Evolutionary conservation across 1,140 invertebrate genomes (phyloP).

Genomic region (Goniozus legneri): DNA sequence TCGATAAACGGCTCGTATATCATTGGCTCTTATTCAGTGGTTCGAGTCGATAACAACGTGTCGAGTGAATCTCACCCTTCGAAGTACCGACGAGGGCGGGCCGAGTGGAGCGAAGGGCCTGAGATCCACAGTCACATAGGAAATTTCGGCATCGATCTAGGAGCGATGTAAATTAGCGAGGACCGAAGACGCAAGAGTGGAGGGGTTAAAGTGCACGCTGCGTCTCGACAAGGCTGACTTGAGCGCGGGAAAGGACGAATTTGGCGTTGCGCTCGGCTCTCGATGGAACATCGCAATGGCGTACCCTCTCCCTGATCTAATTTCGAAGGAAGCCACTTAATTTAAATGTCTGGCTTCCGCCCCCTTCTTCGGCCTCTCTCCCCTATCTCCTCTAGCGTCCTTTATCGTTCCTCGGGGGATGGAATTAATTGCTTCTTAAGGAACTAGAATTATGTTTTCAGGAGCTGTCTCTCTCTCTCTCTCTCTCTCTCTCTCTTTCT

Average conservation of each 20-base stretch:
- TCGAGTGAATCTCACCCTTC: too few relatives aligned
- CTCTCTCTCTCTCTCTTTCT: conserved; percentile 14
- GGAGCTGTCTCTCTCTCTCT: conserved; percentile 27
- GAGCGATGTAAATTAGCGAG: too few relatives aligned
- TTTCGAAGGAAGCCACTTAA: conserved; percentile 49
- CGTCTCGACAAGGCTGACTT: too few relatives aligned
- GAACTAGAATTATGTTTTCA: conserved; percentile 48
- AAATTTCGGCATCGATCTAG: too few relatives aligned
- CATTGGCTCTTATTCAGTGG: too few relatives aligned
- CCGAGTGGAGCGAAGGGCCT: too few relatives aligned
- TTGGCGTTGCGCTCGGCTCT: conserved; percentile 4
- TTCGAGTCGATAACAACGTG: too few relatives aligned
- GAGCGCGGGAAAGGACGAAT: conserved; percentile 2
- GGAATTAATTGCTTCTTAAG: conserved; percentile 51
- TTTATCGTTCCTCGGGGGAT: conserved; percentile 40
- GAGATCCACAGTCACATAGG: too few relatives aligned
- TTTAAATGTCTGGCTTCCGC: conserved; percentile 42
- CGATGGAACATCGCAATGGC: conserved; percentile 8
- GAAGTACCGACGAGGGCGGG: too few relatives aligned
- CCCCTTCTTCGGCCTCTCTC: conserved; percentile 17
- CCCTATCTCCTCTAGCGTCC: conserved; percentile 12
- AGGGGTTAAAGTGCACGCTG: neutral
- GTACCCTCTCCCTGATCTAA: conserved; percentile 41
- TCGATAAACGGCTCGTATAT: too few relatives aligned
- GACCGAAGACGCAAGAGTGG: neutral